These are phyloP conservation scores for Caenorhabditis sp. DNA, from an alignment of 2,888 invertebrate species.

Conservation along the genomic window DNA sequence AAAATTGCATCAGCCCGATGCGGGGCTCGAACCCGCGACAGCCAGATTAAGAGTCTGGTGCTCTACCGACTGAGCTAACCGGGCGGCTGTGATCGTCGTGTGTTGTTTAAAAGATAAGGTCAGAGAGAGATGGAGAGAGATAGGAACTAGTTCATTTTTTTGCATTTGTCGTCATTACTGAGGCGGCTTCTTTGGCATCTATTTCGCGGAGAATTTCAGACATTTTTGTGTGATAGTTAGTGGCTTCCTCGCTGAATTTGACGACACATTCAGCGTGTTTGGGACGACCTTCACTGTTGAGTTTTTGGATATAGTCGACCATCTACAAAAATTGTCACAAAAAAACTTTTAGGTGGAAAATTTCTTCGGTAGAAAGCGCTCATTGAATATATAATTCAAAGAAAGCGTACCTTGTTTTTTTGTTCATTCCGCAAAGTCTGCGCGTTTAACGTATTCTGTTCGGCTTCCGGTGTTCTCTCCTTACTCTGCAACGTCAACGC, in stretches of 20 bases:
- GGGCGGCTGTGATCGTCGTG: too few relatives aligned
- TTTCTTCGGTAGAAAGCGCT: too few relatives aligned
- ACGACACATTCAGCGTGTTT: conserved; percentile 22
- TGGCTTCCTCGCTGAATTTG: conserved; percentile 10
- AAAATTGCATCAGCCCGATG: conserved; percentile 49
- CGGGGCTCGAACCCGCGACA: conserved; percentile 70
- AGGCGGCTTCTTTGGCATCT: background rate
- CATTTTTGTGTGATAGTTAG: conserved; percentile 2
- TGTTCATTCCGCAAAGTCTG: conserved; percentile 20
- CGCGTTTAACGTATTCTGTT: conserved; percentile 11
- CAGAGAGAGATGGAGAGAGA: too few relatives aligned
- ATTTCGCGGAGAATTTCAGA: background rate
- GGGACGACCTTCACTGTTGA: conserved; percentile 11
- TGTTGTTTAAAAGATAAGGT: too few relatives aligned
- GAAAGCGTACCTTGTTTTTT: conserved; percentile 6
- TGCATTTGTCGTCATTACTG: too few relatives aligned
- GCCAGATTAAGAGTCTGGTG: conserved; percentile 70
- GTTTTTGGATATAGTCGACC: conserved; percentile 20
- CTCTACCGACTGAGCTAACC: conserved; percentile 70
- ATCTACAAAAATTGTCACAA: conserved; percentile 4
- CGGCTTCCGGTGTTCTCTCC: conserved; percentile 22
- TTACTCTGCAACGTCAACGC: conserved; percentile 22
- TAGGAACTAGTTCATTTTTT: too few relatives aligned
- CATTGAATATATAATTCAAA: too few relatives aligned
- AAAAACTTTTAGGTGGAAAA: too few relatives aligned